phyloP scores from a whole-genome alignment of 2,113 vertebrate species.

The Pseudonaja textilis region DNA sequence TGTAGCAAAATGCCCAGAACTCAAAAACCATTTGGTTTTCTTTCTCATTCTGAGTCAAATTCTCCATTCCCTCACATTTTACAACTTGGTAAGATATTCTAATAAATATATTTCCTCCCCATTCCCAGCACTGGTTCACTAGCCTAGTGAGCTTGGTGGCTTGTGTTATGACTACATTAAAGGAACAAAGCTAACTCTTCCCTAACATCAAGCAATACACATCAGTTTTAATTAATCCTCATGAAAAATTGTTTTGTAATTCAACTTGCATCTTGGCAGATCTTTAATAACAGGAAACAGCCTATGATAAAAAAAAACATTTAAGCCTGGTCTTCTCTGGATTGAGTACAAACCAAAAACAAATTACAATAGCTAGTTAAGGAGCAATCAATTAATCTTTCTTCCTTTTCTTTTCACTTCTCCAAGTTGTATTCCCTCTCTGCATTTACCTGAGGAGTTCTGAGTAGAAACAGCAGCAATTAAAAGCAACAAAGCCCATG shows the following conservation, averaged over 20 bases:
- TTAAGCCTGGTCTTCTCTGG: background rate
- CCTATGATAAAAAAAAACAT: background rate
- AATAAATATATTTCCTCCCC: background rate
- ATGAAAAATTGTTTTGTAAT: background rate
- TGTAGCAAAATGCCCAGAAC: background rate
- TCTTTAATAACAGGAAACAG: background rate
- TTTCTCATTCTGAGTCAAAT: background rate
- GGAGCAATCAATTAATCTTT: background rate
- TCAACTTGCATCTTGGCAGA: background rate
- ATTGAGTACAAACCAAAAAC: background rate
- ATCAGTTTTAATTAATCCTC: background rate
- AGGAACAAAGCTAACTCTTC: background rate
- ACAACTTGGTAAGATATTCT: background rate
- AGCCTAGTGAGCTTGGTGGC: background rate
- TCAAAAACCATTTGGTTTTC: background rate
- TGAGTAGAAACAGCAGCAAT: accelerated
- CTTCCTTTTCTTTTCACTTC: background rate
- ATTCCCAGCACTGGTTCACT: background rate
- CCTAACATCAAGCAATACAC: too few species aligned
- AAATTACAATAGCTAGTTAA: background rate
- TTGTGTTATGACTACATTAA: background rate
- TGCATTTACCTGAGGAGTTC: conserved; percentile 4
- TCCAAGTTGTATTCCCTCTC: background rate
- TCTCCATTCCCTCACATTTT: background rate
- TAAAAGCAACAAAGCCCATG: background rate